These are phyloP conservation scores for Whitmania pigra DNA, from an alignment of 1,140 invertebrate genomes.

Conservation along the genomic window DNA sequence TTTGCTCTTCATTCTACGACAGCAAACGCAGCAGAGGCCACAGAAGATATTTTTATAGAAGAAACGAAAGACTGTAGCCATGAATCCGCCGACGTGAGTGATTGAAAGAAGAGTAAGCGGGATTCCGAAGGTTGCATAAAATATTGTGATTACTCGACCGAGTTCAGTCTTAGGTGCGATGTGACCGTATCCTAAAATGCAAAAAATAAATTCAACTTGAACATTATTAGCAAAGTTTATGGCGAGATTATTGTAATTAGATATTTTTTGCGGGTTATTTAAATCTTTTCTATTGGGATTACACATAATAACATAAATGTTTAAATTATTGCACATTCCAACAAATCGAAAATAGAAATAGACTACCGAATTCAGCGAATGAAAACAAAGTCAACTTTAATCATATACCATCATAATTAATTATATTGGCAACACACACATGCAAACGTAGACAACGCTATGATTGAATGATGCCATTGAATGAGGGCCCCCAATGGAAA, in stretches of 20 bases:
- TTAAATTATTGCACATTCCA: background rate
- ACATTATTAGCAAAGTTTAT: background rate
- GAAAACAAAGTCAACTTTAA: too few relatives aligned
- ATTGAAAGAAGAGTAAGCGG: constrained; percentile 76
- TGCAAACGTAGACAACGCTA: too few relatives aligned
- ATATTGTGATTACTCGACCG: constrained; percentile 80
- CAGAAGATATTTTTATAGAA: constrained; percentile 70
- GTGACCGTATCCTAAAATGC: constrained; percentile 71
- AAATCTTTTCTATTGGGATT: background rate
- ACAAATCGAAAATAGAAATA: background rate
- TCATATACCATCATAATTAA: too few relatives aligned
- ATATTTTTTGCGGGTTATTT: background rate
- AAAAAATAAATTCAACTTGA: background rate
- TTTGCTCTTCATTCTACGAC: constrained; percentile 3
- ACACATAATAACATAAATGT: background rate
- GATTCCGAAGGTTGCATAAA: constrained; percentile 90
- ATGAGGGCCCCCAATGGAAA: too few relatives aligned
- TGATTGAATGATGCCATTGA: too few relatives aligned
- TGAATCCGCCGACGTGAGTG: constrained; percentile 77
- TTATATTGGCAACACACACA: too few relatives aligned
- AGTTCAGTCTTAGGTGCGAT: constrained; percentile 70
- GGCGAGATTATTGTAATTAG: background rate
- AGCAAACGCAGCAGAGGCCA: constrained; percentile 44
- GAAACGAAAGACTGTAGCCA: constrained; percentile 87
- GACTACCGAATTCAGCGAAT: too few relatives aligned